Evolutionary conservation across 2,888 invertebrate species (phyloP).

Genomic region (Protonemura montana): DNA sequence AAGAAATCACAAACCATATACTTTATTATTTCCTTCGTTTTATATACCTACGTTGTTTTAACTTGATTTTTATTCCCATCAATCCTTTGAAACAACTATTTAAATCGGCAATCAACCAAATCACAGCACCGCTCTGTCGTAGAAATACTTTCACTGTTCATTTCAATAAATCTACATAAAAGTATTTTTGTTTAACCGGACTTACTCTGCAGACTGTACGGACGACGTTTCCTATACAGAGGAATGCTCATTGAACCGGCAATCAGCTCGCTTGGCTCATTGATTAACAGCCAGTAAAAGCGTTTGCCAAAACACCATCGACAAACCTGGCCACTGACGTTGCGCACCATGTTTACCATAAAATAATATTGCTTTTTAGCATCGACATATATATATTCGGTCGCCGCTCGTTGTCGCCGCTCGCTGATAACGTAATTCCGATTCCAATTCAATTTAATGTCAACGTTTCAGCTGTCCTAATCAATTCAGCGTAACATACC

Average conservation of each 20-base stretch:
- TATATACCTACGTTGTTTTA: not conserved
- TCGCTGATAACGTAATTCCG: not conserved
- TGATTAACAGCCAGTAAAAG: not conserved
- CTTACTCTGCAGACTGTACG: not conserved
- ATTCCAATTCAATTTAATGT: not conserved
- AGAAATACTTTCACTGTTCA: not conserved
- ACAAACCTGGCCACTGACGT: too few species aligned
- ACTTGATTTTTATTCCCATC: not conserved
- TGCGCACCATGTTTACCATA: not conserved
- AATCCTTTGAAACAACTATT: not conserved
- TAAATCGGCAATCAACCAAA: not conserved
- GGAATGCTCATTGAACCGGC: not conserved
- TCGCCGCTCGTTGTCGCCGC: not conserved
- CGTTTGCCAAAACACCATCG: too few species aligned
- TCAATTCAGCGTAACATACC: not conserved
- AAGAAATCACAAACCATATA: not conserved
- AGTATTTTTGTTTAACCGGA: not conserved
- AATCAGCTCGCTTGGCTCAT: too few species aligned
- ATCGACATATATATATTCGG: too few species aligned
- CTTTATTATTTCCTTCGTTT: not conserved
- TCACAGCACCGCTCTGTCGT: not conserved
- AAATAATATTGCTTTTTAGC: not conserved
- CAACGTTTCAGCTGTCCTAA: not conserved
- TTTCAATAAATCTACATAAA: constrained; percentile 12
- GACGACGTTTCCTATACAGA: not conserved